Conservation (phyloP, 2,797 vertebrate species). For the Spinibarbus caldwelli region DNA sequence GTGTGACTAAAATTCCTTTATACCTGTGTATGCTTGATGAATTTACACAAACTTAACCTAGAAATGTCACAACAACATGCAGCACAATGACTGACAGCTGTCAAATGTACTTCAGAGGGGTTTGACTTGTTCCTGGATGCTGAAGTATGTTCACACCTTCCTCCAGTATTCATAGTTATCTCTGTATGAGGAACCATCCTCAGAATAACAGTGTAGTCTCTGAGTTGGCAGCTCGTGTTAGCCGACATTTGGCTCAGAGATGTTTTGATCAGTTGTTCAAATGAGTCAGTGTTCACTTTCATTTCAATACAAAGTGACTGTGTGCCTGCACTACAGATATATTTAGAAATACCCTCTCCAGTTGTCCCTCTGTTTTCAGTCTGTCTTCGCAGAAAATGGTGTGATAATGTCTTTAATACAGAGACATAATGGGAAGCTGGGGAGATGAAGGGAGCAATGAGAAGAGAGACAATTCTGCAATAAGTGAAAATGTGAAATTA, state of each 20-base stretch:
- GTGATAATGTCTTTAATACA: background rate
- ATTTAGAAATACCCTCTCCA: slow-evolving; percentile 6
- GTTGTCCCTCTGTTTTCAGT: slow-evolving; percentile 5
- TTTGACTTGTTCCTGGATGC: background rate
- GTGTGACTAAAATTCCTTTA: background rate
- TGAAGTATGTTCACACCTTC: background rate
- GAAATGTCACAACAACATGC: background rate
- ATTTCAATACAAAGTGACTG: background rate
- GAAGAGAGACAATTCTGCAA: background rate
- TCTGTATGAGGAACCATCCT: background rate
- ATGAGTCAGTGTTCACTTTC: background rate
- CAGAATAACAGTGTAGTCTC: slow-evolving; percentile 13
- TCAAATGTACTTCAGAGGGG: background rate
- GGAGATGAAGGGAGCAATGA: background rate
- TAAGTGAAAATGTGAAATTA: slow-evolving; percentile 2
- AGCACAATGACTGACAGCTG: slow-evolving; percentile 11
- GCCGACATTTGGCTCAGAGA: background rate
- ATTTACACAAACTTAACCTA: background rate
- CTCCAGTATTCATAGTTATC: background rate
- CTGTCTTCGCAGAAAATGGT: background rate
- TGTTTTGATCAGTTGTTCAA: slow-evolving; percentile 26
- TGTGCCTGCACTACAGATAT: background rate
- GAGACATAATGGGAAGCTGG: background rate
- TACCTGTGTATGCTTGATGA: background rate
- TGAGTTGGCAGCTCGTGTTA: background rate